phyloP scores from a whole-genome alignment of 2,888 invertebrate species.

The Diarsia brunnea region DNA sequence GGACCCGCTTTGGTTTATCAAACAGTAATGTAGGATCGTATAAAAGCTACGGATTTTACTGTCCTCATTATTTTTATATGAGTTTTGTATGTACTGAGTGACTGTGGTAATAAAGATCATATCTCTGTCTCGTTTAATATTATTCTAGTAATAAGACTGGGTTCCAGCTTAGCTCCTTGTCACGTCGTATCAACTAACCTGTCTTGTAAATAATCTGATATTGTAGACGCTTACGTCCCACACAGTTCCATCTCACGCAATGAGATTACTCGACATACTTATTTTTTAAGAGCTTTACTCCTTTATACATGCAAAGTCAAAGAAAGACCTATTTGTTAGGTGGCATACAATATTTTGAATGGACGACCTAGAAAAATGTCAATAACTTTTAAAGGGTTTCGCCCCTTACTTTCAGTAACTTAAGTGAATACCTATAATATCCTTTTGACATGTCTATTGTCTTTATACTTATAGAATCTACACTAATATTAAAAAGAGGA shows the following conservation, averaged over 20 bases:
- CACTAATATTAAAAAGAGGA: too few relatives aligned
- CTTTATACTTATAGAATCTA: background rate
- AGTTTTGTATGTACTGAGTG: slow-evolving; percentile 11
- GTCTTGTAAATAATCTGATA: slow-evolving; percentile 19
- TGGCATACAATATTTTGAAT: background rate
- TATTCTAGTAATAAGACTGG: slow-evolving; percentile 7
- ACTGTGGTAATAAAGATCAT: slow-evolving; percentile 19
- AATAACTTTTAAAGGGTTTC: background rate
- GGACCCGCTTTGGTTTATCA: slow-evolving; percentile 22
- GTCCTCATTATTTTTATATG: slow-evolving; percentile 31
- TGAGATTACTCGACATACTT: background rate
- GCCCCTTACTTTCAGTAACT: background rate
- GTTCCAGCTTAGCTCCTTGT: background rate
- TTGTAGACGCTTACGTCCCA: slow-evolving; percentile 7
- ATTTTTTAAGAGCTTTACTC: background rate
- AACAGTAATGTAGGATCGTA: slow-evolving; percentile 30
- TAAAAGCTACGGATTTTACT: slow-evolving; percentile 22
- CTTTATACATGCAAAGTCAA: background rate
- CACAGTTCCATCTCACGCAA: background rate
- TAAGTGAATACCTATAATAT: background rate
- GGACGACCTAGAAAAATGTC: background rate
- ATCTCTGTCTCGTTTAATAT: slow-evolving; percentile 7
- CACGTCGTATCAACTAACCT: slow-evolving; percentile 2
- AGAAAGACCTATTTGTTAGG: background rate
- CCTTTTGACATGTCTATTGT: background rate